Conservation (phyloP, 2,113 vertebrate genomes). For the Zosterops japonicus region DNA sequence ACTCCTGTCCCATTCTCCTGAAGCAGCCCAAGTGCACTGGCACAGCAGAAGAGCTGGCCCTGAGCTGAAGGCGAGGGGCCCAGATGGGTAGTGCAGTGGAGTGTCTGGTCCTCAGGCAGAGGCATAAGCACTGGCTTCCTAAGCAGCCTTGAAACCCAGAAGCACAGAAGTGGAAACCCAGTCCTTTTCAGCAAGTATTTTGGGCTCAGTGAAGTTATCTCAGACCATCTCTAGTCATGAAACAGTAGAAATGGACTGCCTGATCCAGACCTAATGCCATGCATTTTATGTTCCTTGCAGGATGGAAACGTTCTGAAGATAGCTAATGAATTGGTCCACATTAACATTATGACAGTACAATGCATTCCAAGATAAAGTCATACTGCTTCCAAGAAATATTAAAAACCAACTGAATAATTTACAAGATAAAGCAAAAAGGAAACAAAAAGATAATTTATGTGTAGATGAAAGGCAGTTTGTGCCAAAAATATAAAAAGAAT, state of each 20-base stretch:
- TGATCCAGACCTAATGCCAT: not conserved
- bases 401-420: not conserved
- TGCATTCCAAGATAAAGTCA: not conserved
- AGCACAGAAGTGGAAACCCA: not conserved
- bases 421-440: not conserved
- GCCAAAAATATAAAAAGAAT: constrained; percentile 1
- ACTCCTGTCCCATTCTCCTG: not conserved
- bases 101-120: not conserved
- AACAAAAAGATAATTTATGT: not conserved
- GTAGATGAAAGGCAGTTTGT: not conserved
- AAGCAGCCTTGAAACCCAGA: not conserved
- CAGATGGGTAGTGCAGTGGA: rapidly evolving
- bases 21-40: not conserved
- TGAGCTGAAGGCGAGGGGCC: rapidly evolving
- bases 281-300: not conserved
- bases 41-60: not conserved
- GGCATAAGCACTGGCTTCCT: not conserved
- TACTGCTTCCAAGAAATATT: not conserved
- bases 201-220: not conserved
- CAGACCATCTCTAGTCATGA: not conserved
- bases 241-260: not conserved
- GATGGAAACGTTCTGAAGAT: not conserved
- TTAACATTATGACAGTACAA: not conserved
- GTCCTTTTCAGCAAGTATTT: not conserved
- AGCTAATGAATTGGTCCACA: not conserved